Evolutionary conservation across 2,113 vertebrate species (phyloP).

Genomic region (Hypanus sabinus): DNA sequence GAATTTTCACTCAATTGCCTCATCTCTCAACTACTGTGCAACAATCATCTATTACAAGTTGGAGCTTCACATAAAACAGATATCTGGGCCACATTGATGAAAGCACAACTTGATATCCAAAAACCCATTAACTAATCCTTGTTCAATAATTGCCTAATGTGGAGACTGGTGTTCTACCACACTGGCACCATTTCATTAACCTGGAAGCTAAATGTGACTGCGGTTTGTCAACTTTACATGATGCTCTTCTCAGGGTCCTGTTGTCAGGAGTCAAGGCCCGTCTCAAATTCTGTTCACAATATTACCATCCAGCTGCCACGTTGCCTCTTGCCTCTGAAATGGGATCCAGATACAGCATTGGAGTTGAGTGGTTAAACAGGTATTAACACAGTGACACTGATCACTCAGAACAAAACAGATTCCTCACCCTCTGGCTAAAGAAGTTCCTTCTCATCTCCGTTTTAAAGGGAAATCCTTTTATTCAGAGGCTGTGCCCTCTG

Average conservation of each 20-base stretch:
- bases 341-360: not conserved
- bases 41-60: not conserved
- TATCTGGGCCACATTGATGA: not conserved
- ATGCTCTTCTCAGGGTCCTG: not conserved
- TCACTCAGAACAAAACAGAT: too few relatives aligned
- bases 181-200: not conserved
- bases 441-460: too few relatives aligned
- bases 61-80: not conserved
- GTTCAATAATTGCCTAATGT: not conserved
- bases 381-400: too few relatives aligned
- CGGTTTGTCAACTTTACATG: not conserved
- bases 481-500: too few relatives aligned
- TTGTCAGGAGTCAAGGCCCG: not conserved
- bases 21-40: not conserved
- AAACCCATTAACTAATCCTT: not conserved
- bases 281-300: not conserved
- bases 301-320: not conserved
- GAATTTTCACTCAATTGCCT: not conserved
- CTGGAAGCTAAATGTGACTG: not conserved
- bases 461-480: too few relatives aligned
- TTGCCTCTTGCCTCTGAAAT: not conserved
- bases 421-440: too few relatives aligned
- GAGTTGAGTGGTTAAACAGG: too few relatives aligned
- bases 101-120: not conserved
- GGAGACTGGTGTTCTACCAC: not conserved